phyloP scores from a whole-genome alignment of 2,888 invertebrate genomes.

The Morinoia aosen region DNA sequence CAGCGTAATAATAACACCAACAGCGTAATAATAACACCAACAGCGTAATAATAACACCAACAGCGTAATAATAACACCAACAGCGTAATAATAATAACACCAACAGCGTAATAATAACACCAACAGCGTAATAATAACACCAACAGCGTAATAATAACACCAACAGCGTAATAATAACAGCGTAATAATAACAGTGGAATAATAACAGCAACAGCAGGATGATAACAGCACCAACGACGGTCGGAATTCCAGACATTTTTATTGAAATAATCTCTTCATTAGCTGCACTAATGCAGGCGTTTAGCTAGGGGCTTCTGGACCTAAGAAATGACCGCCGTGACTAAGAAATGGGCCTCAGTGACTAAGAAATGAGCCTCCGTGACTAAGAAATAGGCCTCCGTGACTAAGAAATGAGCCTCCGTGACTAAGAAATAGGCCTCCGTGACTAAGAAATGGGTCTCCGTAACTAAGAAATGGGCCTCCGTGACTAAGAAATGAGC shows the following conservation, averaged over 20 bases:
- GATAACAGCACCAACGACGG: neutral
- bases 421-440: neutral
- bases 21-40: no score
- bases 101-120: no score
- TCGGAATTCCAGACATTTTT: neutral
- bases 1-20: no score
- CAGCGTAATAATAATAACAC: no score
- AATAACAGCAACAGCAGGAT: neutral
- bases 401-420: neutral
- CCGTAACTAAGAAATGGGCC: neutral
- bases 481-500: no score
- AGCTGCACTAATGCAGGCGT: slow-evolving; percentile 4
- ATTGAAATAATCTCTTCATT: neutral
- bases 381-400: neutral
- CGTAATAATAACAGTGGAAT: no score
- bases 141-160: no score
- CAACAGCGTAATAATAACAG: no score
- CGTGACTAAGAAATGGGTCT: neutral
- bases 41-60: no score
- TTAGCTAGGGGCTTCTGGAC: neutral
- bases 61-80: no score
- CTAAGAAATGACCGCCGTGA: neutral
- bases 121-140: no score
- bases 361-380: neutral
- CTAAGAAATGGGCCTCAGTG: no score